Percentiles rank a stretch among this genome's conserved stretches.
Conservation (phyloP, 1,140 invertebrate genomes). For the Apis dorsata region DNA sequence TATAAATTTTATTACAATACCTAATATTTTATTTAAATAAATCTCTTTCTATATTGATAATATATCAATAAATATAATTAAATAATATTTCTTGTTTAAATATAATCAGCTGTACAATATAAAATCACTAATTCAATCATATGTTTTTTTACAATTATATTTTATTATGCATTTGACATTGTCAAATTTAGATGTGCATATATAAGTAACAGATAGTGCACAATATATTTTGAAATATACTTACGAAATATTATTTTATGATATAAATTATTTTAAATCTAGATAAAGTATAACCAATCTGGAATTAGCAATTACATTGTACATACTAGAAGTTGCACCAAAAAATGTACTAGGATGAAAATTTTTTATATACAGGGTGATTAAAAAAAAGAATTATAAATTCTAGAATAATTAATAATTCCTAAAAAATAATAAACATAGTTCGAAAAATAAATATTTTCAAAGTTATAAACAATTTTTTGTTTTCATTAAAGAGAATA, state of each 20-base stretch:
- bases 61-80: background rate
- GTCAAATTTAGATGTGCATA: background rate
- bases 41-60: background rate
- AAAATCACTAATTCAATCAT: background rate
- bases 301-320: background rate
- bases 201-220: background rate
- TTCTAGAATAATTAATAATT: too few species aligned
- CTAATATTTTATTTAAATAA: background rate
- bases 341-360: slow-evolving; percentile 22
- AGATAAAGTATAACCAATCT: background rate
- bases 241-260: background rate
- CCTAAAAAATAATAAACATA: too few species aligned
- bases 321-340: background rate
- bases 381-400: too few species aligned
- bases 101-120: background rate
- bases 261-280: slow-evolving; percentile 7
- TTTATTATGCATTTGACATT: background rate
- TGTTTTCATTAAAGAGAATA: too few species aligned
- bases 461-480: too few species aligned
- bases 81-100: background rate
- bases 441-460: too few species aligned
- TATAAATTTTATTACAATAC: background rate
- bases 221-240: background rate
- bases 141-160: background rate
- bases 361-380: background rate